These are phyloP conservation scores for Lophura nycthemera DNA, from an alignment of 2,113 vertebrate species.

Conservation along the genomic window DNA sequence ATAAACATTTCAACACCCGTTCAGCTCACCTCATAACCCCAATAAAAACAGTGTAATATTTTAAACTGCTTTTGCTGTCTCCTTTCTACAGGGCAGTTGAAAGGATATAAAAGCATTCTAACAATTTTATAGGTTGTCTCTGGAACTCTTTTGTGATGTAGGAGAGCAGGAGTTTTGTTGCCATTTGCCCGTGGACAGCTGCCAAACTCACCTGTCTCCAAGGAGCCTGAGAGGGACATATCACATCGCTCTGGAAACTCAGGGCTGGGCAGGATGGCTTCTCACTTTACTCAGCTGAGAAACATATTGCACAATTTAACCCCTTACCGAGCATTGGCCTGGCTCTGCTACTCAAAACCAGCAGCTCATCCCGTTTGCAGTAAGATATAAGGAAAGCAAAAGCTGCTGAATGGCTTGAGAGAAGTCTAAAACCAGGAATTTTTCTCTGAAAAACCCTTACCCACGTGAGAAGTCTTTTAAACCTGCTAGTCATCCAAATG, in stretches of 20 bases:
- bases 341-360: background rate
- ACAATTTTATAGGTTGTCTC: slow-evolving; percentile 45
- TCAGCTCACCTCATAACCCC: slow-evolving; percentile 15
- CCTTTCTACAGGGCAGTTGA: slow-evolving; percentile 45
- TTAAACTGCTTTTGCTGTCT: slow-evolving; percentile 55
- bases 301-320: slow-evolving; percentile 28
- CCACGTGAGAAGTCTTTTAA: background rate
- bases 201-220: slow-evolving; percentile 75
- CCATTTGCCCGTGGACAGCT: slow-evolving; percentile 64
- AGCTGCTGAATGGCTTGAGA: background rate
- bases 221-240: background rate
- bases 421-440: background rate
- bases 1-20: slow-evolving; percentile 31
- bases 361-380: background rate
- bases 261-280: slow-evolving; percentile 25
- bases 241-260: slow-evolving; percentile 61
- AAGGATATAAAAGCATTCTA: slow-evolving; percentile 52
- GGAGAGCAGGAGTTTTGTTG: slow-evolving; percentile 60
- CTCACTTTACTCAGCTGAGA: slow-evolving; percentile 68
- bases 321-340: background rate
- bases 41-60: slow-evolving; percentile 20
- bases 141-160: background rate
- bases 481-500: background rate
- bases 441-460: background rate
- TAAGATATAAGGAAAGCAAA: background rate